Percentiles rank a stretch among this genome's conserved stretches.
phyloP scores from a whole-genome alignment of 2,113 vertebrate genomes.

The Cygnus atratus region DNA sequence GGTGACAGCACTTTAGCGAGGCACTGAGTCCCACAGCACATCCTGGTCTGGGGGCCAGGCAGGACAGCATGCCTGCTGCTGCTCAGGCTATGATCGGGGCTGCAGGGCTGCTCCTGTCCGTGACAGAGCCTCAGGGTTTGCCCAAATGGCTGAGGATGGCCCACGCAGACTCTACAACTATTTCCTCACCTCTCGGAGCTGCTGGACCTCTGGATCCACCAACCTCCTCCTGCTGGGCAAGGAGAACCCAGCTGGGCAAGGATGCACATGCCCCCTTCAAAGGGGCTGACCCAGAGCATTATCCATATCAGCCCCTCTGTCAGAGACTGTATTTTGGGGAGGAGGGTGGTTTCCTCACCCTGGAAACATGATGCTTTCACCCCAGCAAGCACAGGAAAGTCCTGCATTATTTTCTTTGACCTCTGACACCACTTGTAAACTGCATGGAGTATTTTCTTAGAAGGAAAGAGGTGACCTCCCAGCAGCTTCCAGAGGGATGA shows the following conservation, averaged over 20 bases:
- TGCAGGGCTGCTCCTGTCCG: background rate
- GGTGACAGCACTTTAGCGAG: background rate
- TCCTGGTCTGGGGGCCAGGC: background rate
- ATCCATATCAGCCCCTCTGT: rapidly evolving
- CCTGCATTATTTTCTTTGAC: background rate
- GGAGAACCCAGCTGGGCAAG: background rate
- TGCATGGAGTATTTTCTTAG: background rate
- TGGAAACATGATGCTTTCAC: background rate
- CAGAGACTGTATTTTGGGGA: background rate
- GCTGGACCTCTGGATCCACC: background rate
- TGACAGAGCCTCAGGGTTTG: background rate
- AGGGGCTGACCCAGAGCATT: rapidly evolving
- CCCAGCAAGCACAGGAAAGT: background rate
- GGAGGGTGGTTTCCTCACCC: background rate
- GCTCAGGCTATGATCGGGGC: rapidly evolving
- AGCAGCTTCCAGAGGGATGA: background rate
- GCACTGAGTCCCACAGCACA: background rate
- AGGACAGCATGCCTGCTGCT: background rate
- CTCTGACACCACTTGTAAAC: background rate
- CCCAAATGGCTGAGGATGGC: rapidly evolving
- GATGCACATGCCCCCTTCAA: background rate
- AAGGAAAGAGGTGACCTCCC: background rate
- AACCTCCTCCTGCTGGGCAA: background rate
- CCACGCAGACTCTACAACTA: background rate
- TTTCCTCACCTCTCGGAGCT: background rate